Percentiles rank a stretch among this genome's conserved stretches.
These are phyloP conservation scores for Cheilosia vulpina DNA, from an alignment of 2,888 invertebrate genomes.

Conservation along the genomic window DNA sequence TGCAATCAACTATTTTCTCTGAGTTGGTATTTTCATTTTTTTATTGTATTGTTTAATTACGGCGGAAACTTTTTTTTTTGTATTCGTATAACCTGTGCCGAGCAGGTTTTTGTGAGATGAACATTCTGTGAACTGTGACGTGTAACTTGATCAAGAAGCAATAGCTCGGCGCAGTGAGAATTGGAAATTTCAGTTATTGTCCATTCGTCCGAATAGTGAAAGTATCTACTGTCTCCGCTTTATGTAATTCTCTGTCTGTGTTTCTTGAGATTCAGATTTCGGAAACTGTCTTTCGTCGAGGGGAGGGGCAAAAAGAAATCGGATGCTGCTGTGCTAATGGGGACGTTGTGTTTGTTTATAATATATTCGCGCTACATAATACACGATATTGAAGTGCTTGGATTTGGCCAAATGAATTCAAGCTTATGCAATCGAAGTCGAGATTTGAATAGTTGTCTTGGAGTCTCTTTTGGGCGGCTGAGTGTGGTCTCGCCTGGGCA, in stretches of 20 bases:
- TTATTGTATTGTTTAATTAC: not conserved
- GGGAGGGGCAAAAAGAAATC: not conserved
- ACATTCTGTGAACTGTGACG: conserved; percentile 57
- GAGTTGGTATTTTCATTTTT: too few species aligned
- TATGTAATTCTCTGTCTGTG: conserved; percentile 33
- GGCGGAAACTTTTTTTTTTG: conserved; percentile 3
- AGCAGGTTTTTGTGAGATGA: conserved; percentile 27
- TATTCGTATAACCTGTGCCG: not conserved
- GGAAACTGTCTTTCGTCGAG: not conserved
- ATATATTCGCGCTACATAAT: conserved; percentile 43
- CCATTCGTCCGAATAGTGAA: conserved; percentile 39
- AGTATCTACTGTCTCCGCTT: conserved; percentile 34
- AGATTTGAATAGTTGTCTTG: not conserved
- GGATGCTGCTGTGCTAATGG: conserved; percentile 17
- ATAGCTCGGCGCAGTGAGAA: not conserved
- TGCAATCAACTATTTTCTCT: not conserved
- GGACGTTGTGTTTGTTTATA: conserved; percentile 21
- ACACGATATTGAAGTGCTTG: not conserved
- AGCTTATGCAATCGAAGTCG: conserved; percentile 34
- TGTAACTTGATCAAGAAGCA: conserved; percentile 38
- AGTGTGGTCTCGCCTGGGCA: too few species aligned
- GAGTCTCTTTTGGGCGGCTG: not conserved
- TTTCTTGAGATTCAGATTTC: conserved; percentile 29
- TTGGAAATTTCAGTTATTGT: conserved; percentile 32
- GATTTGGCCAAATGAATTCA: conserved; percentile 28